Base-by-base conservation (phyloP, 2,113 vertebrate genomes). In the Tamias sibiricus region DNA sequence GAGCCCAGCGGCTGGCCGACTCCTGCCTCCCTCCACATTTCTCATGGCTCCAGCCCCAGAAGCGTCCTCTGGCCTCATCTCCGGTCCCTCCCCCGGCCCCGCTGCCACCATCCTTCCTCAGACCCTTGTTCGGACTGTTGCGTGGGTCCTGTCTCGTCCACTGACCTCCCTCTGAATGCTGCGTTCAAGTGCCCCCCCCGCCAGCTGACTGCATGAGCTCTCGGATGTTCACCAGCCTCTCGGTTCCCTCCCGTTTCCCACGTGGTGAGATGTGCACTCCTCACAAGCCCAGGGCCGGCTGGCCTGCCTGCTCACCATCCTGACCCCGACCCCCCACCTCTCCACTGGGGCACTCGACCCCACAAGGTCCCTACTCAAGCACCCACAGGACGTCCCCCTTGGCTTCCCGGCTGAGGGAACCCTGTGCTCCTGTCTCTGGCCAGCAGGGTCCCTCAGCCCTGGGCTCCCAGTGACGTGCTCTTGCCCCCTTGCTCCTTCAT, bases 361-460 rank as follows among this genome's bases (percentile, higher is more conserved):
- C 28, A 2, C 8, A 0, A 37, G 4, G 8, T 4, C 66, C 8
- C 3, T n/a, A 47, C 11, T 0, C 9, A 2, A 0, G 6, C 0
- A 0, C 8, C 52, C 26, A 4, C 26, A 0, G 4, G 19, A 1
- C 2, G 16, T 2, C n/a, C 35, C 44, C 37, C 8, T 4, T 2
- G 20, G 2, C 2, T 1, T 0, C 40, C 52, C 69, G 7, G 40
- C 11, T 6, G 3, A 26, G 28, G 54, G 79, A 11, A 37, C 28
- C 6, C 37, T 13, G 16, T 2, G 28, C 20, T 32, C 19, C 16
- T 59, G 6, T 19, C 68, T 76, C 47, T 1, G 35, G 22, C 11
- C 1, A 0, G 2, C 5, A 40, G 37, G 42, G 47, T 0, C 68
- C 12, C 17, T 32, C 24, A 11, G 24, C 59, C 17, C 3, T 9